A percentile compares a stretch with the other conserved stretches of the same genome.
Conservation (phyloP, 1,140 invertebrate genomes). For the Matsumurasca onukii region DNA sequence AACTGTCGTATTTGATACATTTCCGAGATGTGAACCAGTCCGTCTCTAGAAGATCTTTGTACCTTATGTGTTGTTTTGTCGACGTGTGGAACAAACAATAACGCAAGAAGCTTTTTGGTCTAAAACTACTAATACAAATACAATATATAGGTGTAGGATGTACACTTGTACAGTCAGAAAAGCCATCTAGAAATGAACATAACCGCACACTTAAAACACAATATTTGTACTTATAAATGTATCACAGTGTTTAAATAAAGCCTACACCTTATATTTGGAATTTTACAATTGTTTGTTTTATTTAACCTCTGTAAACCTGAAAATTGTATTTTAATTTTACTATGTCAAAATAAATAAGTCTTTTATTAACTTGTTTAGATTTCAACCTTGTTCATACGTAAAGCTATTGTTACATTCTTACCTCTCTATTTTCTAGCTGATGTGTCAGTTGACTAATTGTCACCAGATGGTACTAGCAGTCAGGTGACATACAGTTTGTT, state of each 20-base stretch:
- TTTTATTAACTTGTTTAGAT: too few species aligned
- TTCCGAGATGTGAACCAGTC: neutral
- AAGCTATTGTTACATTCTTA: too few species aligned
- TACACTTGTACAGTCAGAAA: conserved; percentile 15
- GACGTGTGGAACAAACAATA: conserved; percentile 24
- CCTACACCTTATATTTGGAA: conserved; percentile 35
- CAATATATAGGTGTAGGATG: conserved; percentile 31
- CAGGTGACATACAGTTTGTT: too few species aligned
- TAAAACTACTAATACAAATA: conserved; percentile 32
- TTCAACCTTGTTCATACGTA: too few species aligned
- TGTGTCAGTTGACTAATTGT: too few species aligned
- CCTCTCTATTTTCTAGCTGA: too few species aligned
- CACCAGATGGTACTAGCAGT: too few species aligned
- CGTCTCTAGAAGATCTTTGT: conserved; percentile 31
- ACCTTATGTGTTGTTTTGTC: conserved; percentile 32
- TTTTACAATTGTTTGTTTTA: conserved; percentile 25
- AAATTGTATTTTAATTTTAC: too few species aligned
- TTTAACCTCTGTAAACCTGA: neutral
- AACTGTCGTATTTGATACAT: conserved; percentile 20
- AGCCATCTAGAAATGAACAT: conserved; percentile 25
- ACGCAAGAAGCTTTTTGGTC: conserved; percentile 34
- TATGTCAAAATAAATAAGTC: too few species aligned
- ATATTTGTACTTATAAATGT: conserved; percentile 34
- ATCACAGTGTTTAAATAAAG: conserved; percentile 35
- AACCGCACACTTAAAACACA: conserved; percentile 34